Conservation (phyloP, 2,797 vertebrate genomes). For the Neostethus bicornis region DNA sequence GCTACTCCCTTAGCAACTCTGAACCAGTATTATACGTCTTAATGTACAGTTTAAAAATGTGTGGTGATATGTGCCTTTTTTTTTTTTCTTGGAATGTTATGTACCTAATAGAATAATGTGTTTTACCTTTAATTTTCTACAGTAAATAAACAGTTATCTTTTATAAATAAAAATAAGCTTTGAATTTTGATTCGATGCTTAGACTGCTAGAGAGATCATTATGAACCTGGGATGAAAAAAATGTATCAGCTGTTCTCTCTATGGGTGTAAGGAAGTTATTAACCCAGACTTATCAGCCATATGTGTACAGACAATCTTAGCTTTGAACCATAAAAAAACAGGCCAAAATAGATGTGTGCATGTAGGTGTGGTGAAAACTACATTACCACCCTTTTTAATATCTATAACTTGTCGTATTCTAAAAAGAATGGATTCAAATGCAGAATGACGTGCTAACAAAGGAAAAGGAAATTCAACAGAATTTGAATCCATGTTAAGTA, state of each 20-base stretch:
- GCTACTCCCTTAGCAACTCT: slow-evolving; percentile 1
- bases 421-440: background rate
- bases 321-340: background rate
- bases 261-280: background rate
- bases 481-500: slow-evolving; percentile 10
- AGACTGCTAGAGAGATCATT: background rate
- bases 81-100: slow-evolving; percentile 2
- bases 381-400: background rate
- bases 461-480: background rate
- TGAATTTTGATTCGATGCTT: slow-evolving; percentile 2
- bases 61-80: slow-evolving; percentile 10
- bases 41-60: slow-evolving; percentile 8
- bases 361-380: slow-evolving; percentile 21
- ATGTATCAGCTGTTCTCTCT: background rate
- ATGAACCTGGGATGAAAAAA: slow-evolving; percentile 2
- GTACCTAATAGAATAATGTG: slow-evolving; percentile 37
- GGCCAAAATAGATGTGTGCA: background rate
- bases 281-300: slow-evolving; percentile 19
- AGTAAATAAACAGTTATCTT: slow-evolving; percentile 35
- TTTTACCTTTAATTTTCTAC: slow-evolving; percentile 4
- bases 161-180: background rate
- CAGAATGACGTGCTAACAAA: slow-evolving; percentile 4
- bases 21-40: slow-evolving; percentile 55
- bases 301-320: slow-evolving; percentile 2
- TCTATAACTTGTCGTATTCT: background rate